A percentile compares a stretch with the other conserved stretches of the same genome.
Evolutionary conservation across 2,113 vertebrate species (phyloP).

Genomic region (Nicator chloris): DNA sequence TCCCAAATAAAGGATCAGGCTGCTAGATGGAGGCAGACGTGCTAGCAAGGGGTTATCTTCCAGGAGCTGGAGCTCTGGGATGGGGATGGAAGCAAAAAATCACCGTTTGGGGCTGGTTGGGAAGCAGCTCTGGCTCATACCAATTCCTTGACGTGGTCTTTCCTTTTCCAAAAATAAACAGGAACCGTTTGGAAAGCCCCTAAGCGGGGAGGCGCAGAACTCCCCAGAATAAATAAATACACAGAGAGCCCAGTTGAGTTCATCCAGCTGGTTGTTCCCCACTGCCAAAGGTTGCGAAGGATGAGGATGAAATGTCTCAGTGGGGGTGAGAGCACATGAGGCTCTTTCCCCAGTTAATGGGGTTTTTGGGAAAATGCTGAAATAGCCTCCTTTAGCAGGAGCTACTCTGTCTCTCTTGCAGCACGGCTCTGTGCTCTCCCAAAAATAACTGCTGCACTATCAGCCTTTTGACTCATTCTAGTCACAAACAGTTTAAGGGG

Average conservation of each 20-base stretch:
- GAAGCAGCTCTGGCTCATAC: not conserved
- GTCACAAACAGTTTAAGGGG: not conserved
- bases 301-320: not conserved
- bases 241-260: not conserved
- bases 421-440: not conserved
- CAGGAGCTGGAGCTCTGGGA: not conserved
- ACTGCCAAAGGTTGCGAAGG: not conserved
- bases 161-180: constrained; percentile 47
- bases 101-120: not conserved
- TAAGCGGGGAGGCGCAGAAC: not conserved
- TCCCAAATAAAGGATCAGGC: not conserved
- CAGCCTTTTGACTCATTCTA: not conserved
- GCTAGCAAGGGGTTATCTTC: not conserved
- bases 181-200: constrained; percentile 27
- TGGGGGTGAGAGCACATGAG: not conserved
- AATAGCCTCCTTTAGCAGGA: not conserved
- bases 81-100: not conserved
- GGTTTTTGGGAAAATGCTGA: not conserved
- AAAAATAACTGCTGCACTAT: accelerated
- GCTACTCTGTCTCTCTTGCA: accelerated
- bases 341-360: not conserved
- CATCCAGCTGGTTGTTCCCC: not conserved
- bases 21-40: not conserved
- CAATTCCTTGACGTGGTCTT: not conserved
- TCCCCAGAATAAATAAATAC: constrained; percentile 15